Evolutionary conservation across 2,797 vertebrate genomes (phyloP), one percentile per base, ranked within the genome.

Genomic region (Sebastes reedi): DNA sequence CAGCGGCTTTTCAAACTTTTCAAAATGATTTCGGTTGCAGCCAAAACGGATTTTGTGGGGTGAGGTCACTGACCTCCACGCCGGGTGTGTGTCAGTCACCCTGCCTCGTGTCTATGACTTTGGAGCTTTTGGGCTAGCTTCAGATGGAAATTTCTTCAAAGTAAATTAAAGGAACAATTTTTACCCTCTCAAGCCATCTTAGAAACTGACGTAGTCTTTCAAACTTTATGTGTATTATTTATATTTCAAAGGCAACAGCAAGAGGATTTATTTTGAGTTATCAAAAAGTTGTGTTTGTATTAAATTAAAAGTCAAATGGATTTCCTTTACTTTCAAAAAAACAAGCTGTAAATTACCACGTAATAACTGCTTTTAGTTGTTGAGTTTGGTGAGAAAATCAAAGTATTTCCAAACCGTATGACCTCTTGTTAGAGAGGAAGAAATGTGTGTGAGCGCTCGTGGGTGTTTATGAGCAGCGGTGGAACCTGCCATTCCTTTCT

Each of bases 1-100:
- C 80, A 79, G 87, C 79, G 84, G 88, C 79, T 88, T 88, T 89
- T 91, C 54, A 82, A 85, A 91, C 65, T 79, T 88, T 89, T 86
- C 25, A 61, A 83, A 88, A 84, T 88, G 29, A 87, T 87, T 89
- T 84, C 81, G 79, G 73, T 75, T 88, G 82, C 84, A 85, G 79
- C 81, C 77, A 87, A 84, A 87, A 69, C 34, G 22, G 67, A 86
- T 84, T 88, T 84, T 84, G 75, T 50, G 9, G 77, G 34, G 60
- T 72, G 80, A 75, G 66, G 77, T 88, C 80, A 64, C 64, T 79
- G 76, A 89, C 84, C 84, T 85, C 56, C 30, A 60, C 34, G 72
- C 55, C 27, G 29, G 56, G 61, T 52, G 66, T 61, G 61, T 88
- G 79, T 88, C 81, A 77, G 69, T 81, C 77, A 52, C 5, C 20